Conservation (phyloP, 1,140 invertebrate genomes). For the Fopius arisanus region DNA sequence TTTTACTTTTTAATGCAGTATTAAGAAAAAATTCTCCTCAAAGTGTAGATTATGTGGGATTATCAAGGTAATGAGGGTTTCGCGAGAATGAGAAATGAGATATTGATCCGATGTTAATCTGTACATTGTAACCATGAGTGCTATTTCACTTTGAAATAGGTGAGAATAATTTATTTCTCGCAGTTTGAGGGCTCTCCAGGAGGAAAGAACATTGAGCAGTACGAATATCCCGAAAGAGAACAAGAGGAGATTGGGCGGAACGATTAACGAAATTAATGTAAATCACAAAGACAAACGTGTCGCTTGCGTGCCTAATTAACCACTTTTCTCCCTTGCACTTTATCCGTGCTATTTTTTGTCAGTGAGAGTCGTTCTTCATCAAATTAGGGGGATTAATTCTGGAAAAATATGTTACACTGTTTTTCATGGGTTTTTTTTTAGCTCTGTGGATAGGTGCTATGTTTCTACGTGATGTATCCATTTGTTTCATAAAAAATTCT, state of each 20-base stretch:
- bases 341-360: background rate
- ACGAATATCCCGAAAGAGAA: constrained; percentile 8
- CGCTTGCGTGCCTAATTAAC: constrained; percentile 5
- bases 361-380: background rate
- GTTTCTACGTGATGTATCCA: too few relatives aligned
- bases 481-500: too few relatives aligned
- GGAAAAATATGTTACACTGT: background rate
- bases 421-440: too few relatives aligned
- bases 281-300: constrained; percentile 9
- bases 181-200: background rate
- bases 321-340: background rate
- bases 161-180: background rate
- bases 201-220: background rate
- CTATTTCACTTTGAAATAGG: too few relatives aligned
- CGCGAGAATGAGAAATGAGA: too few relatives aligned
- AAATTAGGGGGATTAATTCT: background rate
- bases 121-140: too few relatives aligned
- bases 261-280: constrained; percentile 13
- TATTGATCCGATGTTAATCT: too few relatives aligned
- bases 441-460: too few relatives aligned
- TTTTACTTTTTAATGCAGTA: too few relatives aligned
- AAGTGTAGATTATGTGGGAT: too few relatives aligned
- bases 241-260: background rate
- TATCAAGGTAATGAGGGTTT: too few relatives aligned
- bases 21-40: too few relatives aligned